Percentiles rank a stretch among this genome's conserved stretches.
Conservation (phyloP, 2,797 vertebrate genomes). For the Pseudochirops cupreus region DNA sequence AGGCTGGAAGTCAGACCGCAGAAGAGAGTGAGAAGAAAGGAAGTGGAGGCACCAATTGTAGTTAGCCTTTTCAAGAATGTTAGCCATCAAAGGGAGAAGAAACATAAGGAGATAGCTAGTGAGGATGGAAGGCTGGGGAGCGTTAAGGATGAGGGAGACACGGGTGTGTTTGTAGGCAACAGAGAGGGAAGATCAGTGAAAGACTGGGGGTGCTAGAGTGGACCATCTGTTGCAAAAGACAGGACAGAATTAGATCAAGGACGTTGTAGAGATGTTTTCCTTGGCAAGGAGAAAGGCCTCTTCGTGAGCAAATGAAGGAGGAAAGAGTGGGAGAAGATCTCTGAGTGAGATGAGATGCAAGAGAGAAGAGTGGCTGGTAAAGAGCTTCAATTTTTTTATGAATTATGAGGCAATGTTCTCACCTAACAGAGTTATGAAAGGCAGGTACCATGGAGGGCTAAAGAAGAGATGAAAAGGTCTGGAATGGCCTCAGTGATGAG, state of each 20-base stretch:
- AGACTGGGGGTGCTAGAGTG: background rate
- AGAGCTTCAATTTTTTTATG: background rate
- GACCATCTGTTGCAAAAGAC: background rate
- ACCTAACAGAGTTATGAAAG: background rate
- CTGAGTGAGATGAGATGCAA: background rate
- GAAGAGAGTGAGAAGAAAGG: background rate
- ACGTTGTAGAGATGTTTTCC: background rate
- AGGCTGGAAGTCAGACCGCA: background rate
- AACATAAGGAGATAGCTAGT: background rate
- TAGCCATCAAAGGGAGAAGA: background rate
- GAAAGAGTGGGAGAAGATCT: too few species aligned
- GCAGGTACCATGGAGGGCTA: background rate
- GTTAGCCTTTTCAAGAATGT: background rate
- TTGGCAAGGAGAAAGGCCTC: background rate
- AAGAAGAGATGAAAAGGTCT: background rate
- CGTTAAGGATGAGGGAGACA: background rate
- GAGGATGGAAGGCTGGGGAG: background rate
- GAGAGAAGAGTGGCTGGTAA: background rate
- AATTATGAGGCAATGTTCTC: background rate
- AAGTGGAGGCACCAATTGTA: background rate
- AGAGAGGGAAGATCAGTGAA: background rate
- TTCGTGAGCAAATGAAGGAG: background rate
- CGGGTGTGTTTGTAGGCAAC: background rate
- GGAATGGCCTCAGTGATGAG: background rate
- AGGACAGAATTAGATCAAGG: background rate